A percentile compares a stretch with the other conserved stretches of the same genome.
These are phyloP conservation scores for Hapalemur alaotrensis DNA, from an alignment of 2,797 vertebrate genomes.

Conservation along the genomic window DNA sequence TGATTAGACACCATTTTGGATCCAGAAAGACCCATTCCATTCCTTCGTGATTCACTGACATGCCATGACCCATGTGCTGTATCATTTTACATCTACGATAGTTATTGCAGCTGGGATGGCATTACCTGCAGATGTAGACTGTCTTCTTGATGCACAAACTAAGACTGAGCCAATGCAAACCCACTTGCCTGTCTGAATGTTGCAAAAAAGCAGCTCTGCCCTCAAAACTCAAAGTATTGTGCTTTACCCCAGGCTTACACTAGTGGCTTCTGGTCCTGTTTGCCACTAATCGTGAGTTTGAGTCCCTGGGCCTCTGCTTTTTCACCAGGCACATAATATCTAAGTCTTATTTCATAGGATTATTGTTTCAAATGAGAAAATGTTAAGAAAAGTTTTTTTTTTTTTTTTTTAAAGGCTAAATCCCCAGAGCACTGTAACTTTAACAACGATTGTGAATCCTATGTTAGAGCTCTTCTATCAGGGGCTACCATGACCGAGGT, in stretches of 20 bases:
- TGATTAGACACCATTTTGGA: background rate
- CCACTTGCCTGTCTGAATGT: background rate
- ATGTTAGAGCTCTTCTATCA: background rate
- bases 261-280: background rate
- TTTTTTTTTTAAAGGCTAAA: background rate
- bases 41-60: background rate
- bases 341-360: background rate
- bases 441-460: background rate
- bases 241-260: accelerated
- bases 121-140: background rate
- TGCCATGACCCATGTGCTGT: background rate
- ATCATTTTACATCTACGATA: background rate
- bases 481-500: background rate
- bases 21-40: background rate
- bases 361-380: background rate
- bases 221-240: background rate
- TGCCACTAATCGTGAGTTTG: background rate
- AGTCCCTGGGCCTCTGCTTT: background rate
- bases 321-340: background rate
- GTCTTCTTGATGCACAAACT: background rate
- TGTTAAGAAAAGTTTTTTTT: background rate
- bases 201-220: background rate
- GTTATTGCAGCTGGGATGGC: background rate
- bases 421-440: background rate
- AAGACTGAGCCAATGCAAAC: background rate